Evolutionary conservation across 2,888 invertebrate genomes (phyloP), one percentile per base, ranked within the genome.

Genomic region (Mantis religiosa): DNA sequence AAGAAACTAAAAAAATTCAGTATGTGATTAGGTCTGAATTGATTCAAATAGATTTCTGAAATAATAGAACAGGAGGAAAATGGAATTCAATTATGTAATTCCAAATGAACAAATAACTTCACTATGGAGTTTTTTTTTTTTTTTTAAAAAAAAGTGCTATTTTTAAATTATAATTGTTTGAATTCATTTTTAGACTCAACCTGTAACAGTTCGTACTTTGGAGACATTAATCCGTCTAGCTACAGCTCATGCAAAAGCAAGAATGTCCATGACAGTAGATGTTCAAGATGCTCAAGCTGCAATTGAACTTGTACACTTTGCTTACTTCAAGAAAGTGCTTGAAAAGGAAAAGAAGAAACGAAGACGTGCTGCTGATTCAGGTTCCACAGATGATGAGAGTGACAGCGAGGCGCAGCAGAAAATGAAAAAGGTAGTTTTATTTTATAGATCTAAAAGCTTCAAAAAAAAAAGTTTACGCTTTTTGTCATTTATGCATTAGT

Each of bases 151-250:
- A n/a, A n/a, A n/a, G n/a, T n/a, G n/a, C n/a, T n/a, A n/a, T n/a
- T n/a, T n/a, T n/a, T n/a, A n/a, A n/a, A n/a, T n/a, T n/a, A n/a
- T 71, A 20, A 25, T 71, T 71, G 54, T 20, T 20, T 71, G 25
- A 20, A 71, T 71, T 82, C 71, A 25, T 83, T 88, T 83, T 41
- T 82, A 89, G 97, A 99, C 99, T 0, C 99, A 99, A 93, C 99
- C 99, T 0, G 98, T 99, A 86, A 99, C 99, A 0, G 98, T 98
- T 3, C 97, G 99, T 92, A 97, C 98, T 0, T 93, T 99, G 91
- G 99, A 99, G 95, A 99, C 99, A 0, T 94, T 99, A 92, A 99
- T 99, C 93, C 98, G 99, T 92, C 94, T 99, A 90, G 95, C 99
- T 0, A 99, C 99, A 0, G 99, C 99, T 3, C 99, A 99, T 94